Evolutionary conservation across 2,888 invertebrate species (phyloP).

Genomic region (Ochropleura plecta): DNA sequence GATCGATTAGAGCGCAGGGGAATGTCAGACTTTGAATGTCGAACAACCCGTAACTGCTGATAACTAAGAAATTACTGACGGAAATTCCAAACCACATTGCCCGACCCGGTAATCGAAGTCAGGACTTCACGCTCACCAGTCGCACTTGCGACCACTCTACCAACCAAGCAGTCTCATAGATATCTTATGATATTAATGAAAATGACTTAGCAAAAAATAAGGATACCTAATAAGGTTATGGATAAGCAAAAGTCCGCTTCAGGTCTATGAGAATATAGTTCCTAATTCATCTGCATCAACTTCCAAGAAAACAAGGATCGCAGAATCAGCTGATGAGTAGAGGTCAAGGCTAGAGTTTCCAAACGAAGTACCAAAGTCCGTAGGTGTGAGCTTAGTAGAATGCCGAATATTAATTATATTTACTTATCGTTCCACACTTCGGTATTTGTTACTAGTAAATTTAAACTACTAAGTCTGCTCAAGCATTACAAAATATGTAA

Average conservation of each 20-base stretch:
- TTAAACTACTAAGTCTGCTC: conserved; percentile 33
- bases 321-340: conserved; percentile 8
- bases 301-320: not conserved
- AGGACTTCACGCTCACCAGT: too few relatives aligned
- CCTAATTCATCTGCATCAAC: not conserved
- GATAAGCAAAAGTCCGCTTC: not conserved
- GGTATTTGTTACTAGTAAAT: conserved; percentile 19
- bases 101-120: too few relatives aligned
- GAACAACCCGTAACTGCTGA: too few relatives aligned
- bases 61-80: too few relatives aligned
- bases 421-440: conserved; percentile 33
- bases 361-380: conserved; percentile 13
- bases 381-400: conserved; percentile 23
- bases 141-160: too few relatives aligned
- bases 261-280: not conserved
- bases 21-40: too few relatives aligned
- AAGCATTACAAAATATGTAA: conserved; percentile 54
- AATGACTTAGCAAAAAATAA: not conserved
- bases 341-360: conserved; percentile 21
- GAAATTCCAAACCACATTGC: too few relatives aligned
- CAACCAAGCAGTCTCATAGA: not conserved
- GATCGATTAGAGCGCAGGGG: too few relatives aligned
- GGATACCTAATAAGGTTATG: too few relatives aligned
- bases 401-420: conserved; percentile 51
- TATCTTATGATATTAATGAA: not conserved